Evolutionary conservation across 2,797 vertebrate species (phyloP).

Genomic region (Myotis planiceps): DNA sequence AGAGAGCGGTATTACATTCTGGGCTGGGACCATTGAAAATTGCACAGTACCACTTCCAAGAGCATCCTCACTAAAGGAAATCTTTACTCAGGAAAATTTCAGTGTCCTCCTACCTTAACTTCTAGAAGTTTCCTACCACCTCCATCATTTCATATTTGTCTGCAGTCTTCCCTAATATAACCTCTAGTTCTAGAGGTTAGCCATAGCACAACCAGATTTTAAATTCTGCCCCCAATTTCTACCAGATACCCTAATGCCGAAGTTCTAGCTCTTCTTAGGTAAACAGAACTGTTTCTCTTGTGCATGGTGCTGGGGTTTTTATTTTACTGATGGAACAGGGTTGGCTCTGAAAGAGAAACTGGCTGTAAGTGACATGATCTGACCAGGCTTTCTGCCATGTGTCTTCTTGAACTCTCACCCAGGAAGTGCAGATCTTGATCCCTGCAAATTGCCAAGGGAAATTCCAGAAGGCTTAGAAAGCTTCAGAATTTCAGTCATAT

Average conservation of each 20-base stretch:
- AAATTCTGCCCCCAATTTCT: background rate
- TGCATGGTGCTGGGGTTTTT: background rate
- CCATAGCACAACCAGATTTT: background rate
- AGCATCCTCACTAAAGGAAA: background rate
- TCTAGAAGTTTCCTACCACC: background rate
- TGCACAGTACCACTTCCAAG: background rate
- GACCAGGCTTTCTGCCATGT: constrained; percentile 12
- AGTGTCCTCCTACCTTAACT: background rate
- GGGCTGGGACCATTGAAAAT: background rate
- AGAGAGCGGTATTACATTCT: background rate
- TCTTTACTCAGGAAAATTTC: background rate
- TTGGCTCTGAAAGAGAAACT: constrained; percentile 44
- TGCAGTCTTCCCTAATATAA: background rate
- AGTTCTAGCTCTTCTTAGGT: background rate
- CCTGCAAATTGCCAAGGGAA: background rate
- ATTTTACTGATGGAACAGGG: constrained; percentile 11
- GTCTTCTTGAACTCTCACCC: constrained; percentile 53
- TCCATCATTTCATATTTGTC: background rate
- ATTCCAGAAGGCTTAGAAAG: constrained; percentile 50
- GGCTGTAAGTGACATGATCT: background rate
- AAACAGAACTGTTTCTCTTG: background rate
- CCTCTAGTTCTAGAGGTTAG: background rate
- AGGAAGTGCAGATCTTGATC: constrained; percentile 48
- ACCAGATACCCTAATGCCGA: background rate
- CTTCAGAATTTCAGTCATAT: constrained; percentile 1